Base-by-base conservation (phyloP, 2,888 invertebrate genomes). In the Strigamia maritima region DNA sequence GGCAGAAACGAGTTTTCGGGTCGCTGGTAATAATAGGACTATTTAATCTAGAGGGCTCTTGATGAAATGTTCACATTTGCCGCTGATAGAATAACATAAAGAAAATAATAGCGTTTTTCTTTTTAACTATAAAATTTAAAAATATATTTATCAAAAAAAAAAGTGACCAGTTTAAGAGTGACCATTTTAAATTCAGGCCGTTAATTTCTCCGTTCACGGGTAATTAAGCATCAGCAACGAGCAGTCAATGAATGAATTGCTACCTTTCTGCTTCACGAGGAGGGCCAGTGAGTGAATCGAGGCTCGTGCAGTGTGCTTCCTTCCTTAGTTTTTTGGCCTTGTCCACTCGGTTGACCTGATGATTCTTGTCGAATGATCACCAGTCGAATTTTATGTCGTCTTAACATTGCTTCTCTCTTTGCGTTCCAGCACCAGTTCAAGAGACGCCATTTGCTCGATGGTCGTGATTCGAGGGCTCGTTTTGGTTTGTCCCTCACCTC, bases 401-500 rank as follows among this genome's bases (percentile, higher is more conserved):
- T 54, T 54, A 35, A 54, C 54, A 54, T 54, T 4, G 54, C 54
- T 54, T 19, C 19, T 54, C 35, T 35, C 49, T 49, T 10, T n/a
- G 8, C 54, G n/a, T 54, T 89, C 49, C 85, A 90, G 90, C 84
- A 85, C 79, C 82, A 83, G 77, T 87, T 87, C 82, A 83, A 87
- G 26, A 88, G 87, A 80, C 88, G 89, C 80, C 89, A 90, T 80
- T 88, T 89, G 28, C 88, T 95, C 79, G 93, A 95, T 83, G 97
- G 97, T 0, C 90, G 91, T 81, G 90, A 91, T 76, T 93, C 94
- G 8, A 92, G 91, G 84, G 93, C 93, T 74, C 90, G 98, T 84
- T 98, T 99, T 86, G 98, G 98, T 24, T 88, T 94, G 80, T 90
- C 98, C 0, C 85, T 98, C 16, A 91, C 95, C 2, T 91, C 92